A percentile compares a stretch with the other conserved stretches of the same genome.
Conservation (phyloP, 2,888 invertebrate genomes). For the Brenthis hecate region DNA sequence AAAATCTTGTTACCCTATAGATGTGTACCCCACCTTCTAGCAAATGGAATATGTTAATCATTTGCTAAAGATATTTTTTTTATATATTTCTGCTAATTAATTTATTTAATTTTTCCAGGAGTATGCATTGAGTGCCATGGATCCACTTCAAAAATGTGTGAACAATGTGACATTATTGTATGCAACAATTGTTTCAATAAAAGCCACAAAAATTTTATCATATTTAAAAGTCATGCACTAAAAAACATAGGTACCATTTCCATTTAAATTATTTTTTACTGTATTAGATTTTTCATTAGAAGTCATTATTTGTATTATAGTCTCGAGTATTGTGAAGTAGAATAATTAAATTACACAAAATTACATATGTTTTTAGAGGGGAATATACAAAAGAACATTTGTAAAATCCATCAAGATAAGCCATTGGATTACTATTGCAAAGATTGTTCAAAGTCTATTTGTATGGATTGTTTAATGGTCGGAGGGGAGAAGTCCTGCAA, state of each 20-base stretch:
- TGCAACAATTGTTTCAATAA: constrained; percentile 71
- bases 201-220: constrained; percentile 70
- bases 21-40: too few relatives aligned
- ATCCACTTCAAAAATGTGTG: constrained; percentile 63
- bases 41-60: too few relatives aligned
- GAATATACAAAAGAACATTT: constrained; percentile 46
- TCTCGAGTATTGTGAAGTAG: neutral
- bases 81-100: constrained; percentile 12
- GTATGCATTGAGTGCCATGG: constrained; percentile 64
- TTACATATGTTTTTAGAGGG: constrained; percentile 45
- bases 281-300: too few relatives aligned
- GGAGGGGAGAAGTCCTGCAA: constrained; percentile 73
- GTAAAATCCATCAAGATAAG: constrained; percentile 63
- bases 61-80: neutral
- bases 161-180: constrained; percentile 63
- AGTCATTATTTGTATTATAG: constrained; percentile 6
- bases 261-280: too few relatives aligned
- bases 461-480: constrained; percentile 73
- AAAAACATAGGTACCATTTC: constrained; percentile 50
- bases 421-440: constrained; percentile 69
- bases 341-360: neutral
- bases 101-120: constrained; percentile 47
- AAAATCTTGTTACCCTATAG: too few relatives aligned
- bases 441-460: constrained; percentile 64
- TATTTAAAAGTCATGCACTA: constrained; percentile 68